Conservation (phyloP, 1,140 invertebrate species). For the Drosophila kohkoa region DNA sequence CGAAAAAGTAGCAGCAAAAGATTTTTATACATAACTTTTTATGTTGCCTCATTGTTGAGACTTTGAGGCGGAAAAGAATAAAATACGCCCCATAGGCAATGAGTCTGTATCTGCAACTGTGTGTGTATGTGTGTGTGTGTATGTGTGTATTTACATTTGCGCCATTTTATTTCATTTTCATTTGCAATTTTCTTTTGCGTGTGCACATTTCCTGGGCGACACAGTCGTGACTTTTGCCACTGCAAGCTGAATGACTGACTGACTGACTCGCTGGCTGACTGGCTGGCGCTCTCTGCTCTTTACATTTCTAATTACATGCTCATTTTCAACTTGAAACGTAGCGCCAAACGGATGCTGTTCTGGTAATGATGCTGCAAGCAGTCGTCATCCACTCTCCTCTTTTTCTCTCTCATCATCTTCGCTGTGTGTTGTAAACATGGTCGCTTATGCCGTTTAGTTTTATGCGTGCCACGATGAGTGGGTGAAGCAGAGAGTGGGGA, state of each 20-base stretch:
- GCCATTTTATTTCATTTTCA: constrained; percentile 74
- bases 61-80: constrained; percentile 47
- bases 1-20: constrained; percentile 67
- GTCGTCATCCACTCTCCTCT: background rate
- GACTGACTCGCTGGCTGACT: background rate
- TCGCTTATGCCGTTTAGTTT: constrained; percentile 50
- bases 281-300: constrained; percentile 36
- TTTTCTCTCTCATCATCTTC: constrained; percentile 24
- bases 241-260: constrained; percentile 17
- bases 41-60: constrained; percentile 66
- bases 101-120: constrained; percentile 25
- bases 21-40: constrained; percentile 71
- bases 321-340: constrained; percentile 65
- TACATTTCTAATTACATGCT: constrained; percentile 75
- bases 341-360: constrained; percentile 49
- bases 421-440: constrained; percentile 44
- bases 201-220: constrained; percentile 64
- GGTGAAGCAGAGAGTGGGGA: background rate
- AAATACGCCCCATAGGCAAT: constrained; percentile 57
- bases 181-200: constrained; percentile 67
- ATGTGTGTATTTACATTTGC: constrained; percentile 60
- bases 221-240: constrained; percentile 58
- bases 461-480: constrained; percentile 19
- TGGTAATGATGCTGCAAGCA: constrained; percentile 38
- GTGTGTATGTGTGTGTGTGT: constrained; percentile 46